These are phyloP conservation scores for Zele albiditarsus DNA, from an alignment of 2,888 invertebrate genomes.

Conservation along the genomic window DNA sequence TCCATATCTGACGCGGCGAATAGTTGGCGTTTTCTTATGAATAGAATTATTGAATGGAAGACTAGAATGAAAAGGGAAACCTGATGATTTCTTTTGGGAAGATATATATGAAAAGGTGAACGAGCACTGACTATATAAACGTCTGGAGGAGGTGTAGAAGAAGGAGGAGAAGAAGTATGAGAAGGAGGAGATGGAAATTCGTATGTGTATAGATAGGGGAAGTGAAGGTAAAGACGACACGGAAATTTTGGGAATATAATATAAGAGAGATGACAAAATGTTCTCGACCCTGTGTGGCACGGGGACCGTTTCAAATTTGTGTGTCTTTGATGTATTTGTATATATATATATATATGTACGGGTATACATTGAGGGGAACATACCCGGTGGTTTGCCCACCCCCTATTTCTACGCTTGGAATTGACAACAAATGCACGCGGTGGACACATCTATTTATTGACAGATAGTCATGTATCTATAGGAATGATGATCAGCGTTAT, in stretches of 20 bases:
- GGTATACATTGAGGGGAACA: neutral
- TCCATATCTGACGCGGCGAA: conserved; percentile 68
- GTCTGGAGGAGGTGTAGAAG: conserved; percentile 34
- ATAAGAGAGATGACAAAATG: conserved; percentile 42
- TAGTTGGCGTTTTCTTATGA: conserved; percentile 59
- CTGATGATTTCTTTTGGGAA: conserved; percentile 60
- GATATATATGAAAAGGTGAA: conserved; percentile 46
- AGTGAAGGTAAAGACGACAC: conserved; percentile 37
- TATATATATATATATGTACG: neutral
- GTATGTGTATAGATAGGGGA: neutral
- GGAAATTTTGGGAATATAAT: conserved; percentile 43
- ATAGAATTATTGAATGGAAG: conserved; percentile 41
- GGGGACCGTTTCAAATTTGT: conserved; percentile 63
- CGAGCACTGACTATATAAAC: neutral
- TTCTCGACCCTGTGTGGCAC: conserved; percentile 51
- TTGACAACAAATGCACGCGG: conserved; percentile 20
- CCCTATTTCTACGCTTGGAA: conserved; percentile 21
- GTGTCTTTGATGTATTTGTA: conserved; percentile 3
- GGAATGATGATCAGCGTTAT: conserved; percentile 18
- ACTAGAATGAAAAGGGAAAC: conserved; percentile 53
- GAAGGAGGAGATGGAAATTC: neutral
- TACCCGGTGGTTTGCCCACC: conserved; percentile 12
- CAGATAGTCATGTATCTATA: conserved; percentile 10
- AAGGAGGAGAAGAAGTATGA: conserved; percentile 35
- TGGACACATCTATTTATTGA: conserved; percentile 13